These are phyloP conservation scores for Drosophila leonis DNA, from an alignment of 2,888 invertebrate genomes.

Conservation along the genomic window DNA sequence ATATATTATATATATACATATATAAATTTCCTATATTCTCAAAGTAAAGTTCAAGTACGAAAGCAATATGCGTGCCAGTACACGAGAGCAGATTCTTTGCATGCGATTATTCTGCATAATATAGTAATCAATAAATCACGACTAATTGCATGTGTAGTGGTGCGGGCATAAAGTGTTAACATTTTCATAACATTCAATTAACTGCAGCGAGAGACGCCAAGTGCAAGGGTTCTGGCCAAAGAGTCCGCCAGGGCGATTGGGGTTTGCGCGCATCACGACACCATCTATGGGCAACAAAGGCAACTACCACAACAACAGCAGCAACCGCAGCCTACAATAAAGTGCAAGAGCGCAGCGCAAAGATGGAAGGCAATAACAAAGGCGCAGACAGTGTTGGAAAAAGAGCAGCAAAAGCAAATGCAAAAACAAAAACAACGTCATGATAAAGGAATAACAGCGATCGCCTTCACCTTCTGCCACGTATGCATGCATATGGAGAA, in stretches of 20 bases:
- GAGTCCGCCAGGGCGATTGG: slow-evolving; percentile 12
- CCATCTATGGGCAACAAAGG: slow-evolving; percentile 51
- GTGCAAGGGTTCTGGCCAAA: slow-evolving; percentile 8
- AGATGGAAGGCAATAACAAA: slow-evolving; percentile 35
- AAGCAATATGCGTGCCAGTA: background rate
- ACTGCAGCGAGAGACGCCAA: slow-evolving; percentile 17
- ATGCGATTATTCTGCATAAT: slow-evolving; percentile 1
- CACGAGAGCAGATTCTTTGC: background rate
- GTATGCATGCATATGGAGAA: slow-evolving; percentile 10
- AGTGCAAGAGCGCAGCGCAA: slow-evolving; percentile 41
- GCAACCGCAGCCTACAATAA: slow-evolving; percentile 44
- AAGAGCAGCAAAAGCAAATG: slow-evolving; percentile 22
- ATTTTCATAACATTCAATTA: slow-evolving; percentile 39
- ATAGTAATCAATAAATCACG: slow-evolving; percentile 1
- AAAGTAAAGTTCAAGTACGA: background rate
- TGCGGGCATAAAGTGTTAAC: slow-evolving; percentile 21
- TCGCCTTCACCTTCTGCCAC: slow-evolving; percentile 44
- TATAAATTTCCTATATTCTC: background rate
- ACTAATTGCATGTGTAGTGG: slow-evolving; percentile 9
- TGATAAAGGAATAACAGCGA: slow-evolving; percentile 34
- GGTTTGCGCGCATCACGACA: slow-evolving; percentile 64
- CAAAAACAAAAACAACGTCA: slow-evolving; percentile 18
- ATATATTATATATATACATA: too few relatives aligned
- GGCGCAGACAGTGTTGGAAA: slow-evolving; percentile 25
- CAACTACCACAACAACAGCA: slow-evolving; percentile 17